Evolutionary conservation across 1,140 invertebrate species (phyloP), one percentile per base, ranked within the genome.

Genomic region (Platorchestia sp.): DNA sequence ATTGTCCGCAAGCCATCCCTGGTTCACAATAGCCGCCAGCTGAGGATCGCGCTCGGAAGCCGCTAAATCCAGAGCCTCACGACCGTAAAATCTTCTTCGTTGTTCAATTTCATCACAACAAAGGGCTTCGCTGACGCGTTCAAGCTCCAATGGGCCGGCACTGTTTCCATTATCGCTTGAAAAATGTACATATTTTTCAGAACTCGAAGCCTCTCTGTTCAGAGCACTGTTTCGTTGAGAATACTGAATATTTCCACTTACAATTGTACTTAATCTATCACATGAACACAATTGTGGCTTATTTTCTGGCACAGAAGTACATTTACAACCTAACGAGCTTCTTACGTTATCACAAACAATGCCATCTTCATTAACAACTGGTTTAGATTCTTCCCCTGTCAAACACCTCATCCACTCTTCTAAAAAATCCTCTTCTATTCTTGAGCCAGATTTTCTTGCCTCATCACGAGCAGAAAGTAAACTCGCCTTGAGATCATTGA

Each of bases 321-420:
- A 45, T 45, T 45, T 45, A 93, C 45, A n/a, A n/a, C 45, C 40
- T 47, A 93, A 10, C 91, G 91, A 93, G 19, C 40, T 47, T 93
- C 45, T 93, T 22, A 93, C 45, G 44, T 45, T 93, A 93, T 45
- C 45, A 45, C 45, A 40, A 45, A 45, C 45, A 93, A 45, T 93
- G 43, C 45, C 91, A 45, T 45, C 40, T 40, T 93, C 43, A 93
- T 22, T 42, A 45, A 93, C 5, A 93, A 93, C 91, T 47, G 43
- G 43, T 47, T 93, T 93, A 27, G 91, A 40, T 45, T 93, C 43
- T 22, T 45, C 45, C 41, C 91, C 91, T 44, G 91, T 93, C 36
- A 93, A 93, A 45, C 91, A 93, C 91, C 45, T 42, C 91, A 93
- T 93, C 91, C 91, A 93, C 40, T 93, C 91, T 93, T 93, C 91